phyloP scores from a whole-genome alignment of 2,888 invertebrate species.

The Cephus runcator region DNA sequence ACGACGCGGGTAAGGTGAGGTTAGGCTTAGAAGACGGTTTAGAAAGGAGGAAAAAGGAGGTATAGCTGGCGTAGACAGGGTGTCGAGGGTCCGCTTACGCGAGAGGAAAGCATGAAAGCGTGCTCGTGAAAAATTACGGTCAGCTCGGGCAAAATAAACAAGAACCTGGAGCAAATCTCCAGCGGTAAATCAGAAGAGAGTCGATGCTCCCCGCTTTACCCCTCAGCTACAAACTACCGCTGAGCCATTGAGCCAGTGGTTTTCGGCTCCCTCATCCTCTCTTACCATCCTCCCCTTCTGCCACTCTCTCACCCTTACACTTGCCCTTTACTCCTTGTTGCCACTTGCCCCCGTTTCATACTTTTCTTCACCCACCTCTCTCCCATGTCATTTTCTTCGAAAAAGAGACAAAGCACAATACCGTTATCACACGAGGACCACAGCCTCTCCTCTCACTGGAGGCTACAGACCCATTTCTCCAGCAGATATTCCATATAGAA shows the following conservation, averaged over 20 bases:
- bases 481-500: not conserved
- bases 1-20: not conserved
- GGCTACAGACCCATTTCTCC: not conserved
- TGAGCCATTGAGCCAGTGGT: not conserved
- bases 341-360: conserved; percentile 3
- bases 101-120: not conserved
- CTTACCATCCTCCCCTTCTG: not conserved
- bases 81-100: not conserved
- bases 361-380: conserved; percentile 4
- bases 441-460: not conserved
- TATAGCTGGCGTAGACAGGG: not conserved
- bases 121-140: conserved; percentile 32
- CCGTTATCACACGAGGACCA: not conserved
- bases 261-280: not conserved
- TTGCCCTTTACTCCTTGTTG: not conserved
- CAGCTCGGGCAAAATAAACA: conserved; percentile 35
- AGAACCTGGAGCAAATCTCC: conserved; percentile 30
- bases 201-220: conserved; percentile 18
- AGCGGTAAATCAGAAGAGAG: conserved; percentile 33
- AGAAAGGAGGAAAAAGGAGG: not conserved
- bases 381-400: not conserved
- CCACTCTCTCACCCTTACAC: not conserved
- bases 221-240: not conserved
- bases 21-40: not conserved
- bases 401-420: conserved; percentile 1